Evolutionary conservation across 2,888 invertebrate genomes (phyloP).

Genomic region (Athrips mouffetella): DNA sequence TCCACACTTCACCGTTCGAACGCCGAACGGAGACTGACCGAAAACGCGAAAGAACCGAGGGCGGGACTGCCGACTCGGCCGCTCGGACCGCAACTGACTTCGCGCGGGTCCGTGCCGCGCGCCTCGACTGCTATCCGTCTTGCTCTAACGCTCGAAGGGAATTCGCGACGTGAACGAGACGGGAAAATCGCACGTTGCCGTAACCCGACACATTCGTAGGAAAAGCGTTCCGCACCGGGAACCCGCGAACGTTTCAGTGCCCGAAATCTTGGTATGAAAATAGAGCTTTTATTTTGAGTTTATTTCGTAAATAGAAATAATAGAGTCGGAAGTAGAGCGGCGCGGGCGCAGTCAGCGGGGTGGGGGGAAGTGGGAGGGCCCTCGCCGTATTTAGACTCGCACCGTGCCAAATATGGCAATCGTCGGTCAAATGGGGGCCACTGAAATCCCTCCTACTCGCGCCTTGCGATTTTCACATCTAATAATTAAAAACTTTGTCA

Average conservation of each 20-base stretch:
- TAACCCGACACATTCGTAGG: constrained; percentile 77
- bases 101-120: constrained; percentile 65
- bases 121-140: constrained; percentile 67
- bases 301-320: constrained; percentile 79
- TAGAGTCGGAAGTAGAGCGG: constrained; percentile 73
- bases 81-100: constrained; percentile 79
- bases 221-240: constrained; percentile 62
- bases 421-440: constrained; percentile 88
- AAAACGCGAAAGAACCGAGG: constrained; percentile 73
- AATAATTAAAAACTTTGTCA: constrained; percentile 76
- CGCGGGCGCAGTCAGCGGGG: constrained; percentile 58
- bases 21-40: constrained; percentile 76
- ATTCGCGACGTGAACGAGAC: constrained; percentile 48
- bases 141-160: constrained; percentile 40
- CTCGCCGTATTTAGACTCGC: constrained; percentile 90
- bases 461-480: constrained; percentile 75
- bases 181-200: constrained; percentile 44
- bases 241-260: constrained; percentile 70
- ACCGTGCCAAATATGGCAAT: constrained; percentile 89
- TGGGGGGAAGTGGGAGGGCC: constrained; percentile 84
- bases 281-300: constrained; percentile 78
- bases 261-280: constrained; percentile 73
- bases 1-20: constrained; percentile 73
- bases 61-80: constrained; percentile 78
- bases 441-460: constrained; percentile 86